Conservation (phyloP, 1,140 invertebrate genomes). For the Sarcophaga peregrina region DNA sequence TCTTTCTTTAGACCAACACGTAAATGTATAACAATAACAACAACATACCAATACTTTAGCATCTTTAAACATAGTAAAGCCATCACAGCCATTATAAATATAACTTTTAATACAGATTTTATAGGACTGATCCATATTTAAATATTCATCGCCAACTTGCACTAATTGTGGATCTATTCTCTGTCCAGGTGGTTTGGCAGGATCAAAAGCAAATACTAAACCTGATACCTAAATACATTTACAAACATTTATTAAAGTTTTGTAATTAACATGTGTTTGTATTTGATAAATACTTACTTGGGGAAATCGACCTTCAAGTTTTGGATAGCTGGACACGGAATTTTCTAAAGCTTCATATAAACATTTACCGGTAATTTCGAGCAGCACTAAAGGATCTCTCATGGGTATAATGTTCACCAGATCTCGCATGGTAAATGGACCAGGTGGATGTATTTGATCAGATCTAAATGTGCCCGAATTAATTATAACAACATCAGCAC, state of each 20-base stretch:
- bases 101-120: constrained; percentile 86
- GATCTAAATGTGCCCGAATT: constrained; percentile 82
- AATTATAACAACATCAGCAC: constrained; percentile 84
- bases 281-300: constrained; percentile 69
- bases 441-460: constrained; percentile 77
- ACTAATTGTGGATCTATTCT: constrained; percentile 79
- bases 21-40: constrained; percentile 12
- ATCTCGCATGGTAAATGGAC: constrained; percentile 85
- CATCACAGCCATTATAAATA: constrained; percentile 82
- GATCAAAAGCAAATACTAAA: constrained; percentile 86
- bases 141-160: constrained; percentile 85
- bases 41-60: constrained; percentile 75
- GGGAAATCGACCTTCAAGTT: constrained; percentile 84
- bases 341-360: constrained; percentile 85
- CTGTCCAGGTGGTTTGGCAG: constrained; percentile 75
- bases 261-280: background rate
- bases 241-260: background rate
- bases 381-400: constrained; percentile 83
- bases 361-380: constrained; percentile 73
- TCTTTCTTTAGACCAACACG: background rate
- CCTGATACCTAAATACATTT: constrained; percentile 72
- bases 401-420: constrained; percentile 85
- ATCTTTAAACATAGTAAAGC: constrained; percentile 82
- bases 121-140: constrained; percentile 79
- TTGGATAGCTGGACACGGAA: constrained; percentile 78